Percentiles rank a stretch among this genome's conserved stretches.
Conservation (phyloP, 2,888 invertebrate genomes). For the Tribolium freemani region DNA sequence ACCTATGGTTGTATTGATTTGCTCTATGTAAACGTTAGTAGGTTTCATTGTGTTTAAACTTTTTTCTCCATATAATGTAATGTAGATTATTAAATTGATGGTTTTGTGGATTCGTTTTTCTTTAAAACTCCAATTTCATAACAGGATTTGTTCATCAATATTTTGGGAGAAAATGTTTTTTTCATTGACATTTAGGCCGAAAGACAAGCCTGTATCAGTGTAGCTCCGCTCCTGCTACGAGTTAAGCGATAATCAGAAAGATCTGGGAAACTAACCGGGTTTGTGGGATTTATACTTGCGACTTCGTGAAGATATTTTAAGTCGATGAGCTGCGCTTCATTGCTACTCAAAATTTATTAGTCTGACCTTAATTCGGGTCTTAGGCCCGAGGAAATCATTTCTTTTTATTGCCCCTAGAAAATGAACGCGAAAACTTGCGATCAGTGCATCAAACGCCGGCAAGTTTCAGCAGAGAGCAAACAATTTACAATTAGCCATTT, state of each 20-base stretch:
- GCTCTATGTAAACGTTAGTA: too few species aligned
- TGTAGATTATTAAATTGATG: too few species aligned
- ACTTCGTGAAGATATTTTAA: constrained; percentile 33
- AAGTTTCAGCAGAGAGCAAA: constrained; percentile 16
- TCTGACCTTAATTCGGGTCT: constrained; percentile 31
- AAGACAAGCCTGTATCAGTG: too few species aligned
- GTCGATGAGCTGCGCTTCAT: constrained; percentile 36
- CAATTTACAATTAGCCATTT: constrained; percentile 34
- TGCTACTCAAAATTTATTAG: constrained; percentile 32
- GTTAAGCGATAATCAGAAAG: constrained; percentile 32
- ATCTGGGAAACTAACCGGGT: constrained; percentile 22
- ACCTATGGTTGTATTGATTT: too few species aligned
- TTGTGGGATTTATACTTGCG: constrained; percentile 32
- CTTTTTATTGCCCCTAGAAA: constrained; percentile 25
- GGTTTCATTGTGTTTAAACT: too few species aligned
- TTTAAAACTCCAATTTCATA: too few species aligned
- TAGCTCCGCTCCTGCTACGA: not conserved
- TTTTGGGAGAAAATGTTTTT: too few species aligned
- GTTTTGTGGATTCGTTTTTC: too few species aligned
- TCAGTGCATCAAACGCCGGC: not conserved
- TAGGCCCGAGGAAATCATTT: constrained; percentile 17
- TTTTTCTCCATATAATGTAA: too few species aligned
- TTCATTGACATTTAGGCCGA: too few species aligned
- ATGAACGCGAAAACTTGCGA: constrained; percentile 16
- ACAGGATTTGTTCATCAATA: too few species aligned